Conservation (phyloP, 1,140 invertebrate genomes). For the Lordiphosa mommai region DNA sequence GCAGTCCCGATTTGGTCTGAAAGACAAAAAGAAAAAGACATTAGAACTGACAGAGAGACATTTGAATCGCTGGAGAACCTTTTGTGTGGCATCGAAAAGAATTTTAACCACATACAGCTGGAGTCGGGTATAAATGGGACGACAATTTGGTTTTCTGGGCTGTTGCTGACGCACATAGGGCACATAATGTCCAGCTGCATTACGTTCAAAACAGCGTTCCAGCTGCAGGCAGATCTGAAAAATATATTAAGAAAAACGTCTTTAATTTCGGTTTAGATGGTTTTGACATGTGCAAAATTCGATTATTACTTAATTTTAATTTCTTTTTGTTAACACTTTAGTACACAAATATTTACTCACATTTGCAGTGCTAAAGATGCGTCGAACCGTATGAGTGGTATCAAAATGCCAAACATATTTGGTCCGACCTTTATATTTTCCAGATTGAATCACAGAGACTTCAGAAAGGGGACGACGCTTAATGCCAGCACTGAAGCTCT, state of each 20-base stretch:
- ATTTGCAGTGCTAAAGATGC: conserved; percentile 66
- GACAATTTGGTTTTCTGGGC: conserved; percentile 13
- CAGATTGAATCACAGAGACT: conserved; percentile 39
- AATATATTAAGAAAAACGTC: not conserved
- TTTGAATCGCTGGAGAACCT: conserved; percentile 2
- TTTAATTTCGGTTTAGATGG: not conserved
- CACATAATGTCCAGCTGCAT: conserved; percentile 33
- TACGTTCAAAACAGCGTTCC: conserved; percentile 48
- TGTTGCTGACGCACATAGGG: conserved; percentile 39
- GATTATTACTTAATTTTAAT: too few species aligned
- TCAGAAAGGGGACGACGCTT: conserved; percentile 59
- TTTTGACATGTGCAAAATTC: not conserved
- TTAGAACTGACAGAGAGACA: not conserved
- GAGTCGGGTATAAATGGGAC: conserved; percentile 42
- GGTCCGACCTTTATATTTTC: conserved; percentile 61
- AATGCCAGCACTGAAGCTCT: conserved; percentile 58
- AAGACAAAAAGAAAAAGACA: not conserved
- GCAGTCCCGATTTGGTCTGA: conserved; percentile 39
- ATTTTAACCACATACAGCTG: conserved; percentile 40
- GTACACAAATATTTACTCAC: too few species aligned
- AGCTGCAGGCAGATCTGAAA: conserved; percentile 47
- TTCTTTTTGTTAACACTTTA: too few species aligned
- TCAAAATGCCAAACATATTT: conserved; percentile 70
- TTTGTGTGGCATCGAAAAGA: conserved; percentile 25
- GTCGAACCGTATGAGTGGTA: conserved; percentile 39